These are phyloP conservation scores for Stictonetta naevosa DNA, from an alignment of 2,113 vertebrate genomes.

Conservation along the genomic window DNA sequence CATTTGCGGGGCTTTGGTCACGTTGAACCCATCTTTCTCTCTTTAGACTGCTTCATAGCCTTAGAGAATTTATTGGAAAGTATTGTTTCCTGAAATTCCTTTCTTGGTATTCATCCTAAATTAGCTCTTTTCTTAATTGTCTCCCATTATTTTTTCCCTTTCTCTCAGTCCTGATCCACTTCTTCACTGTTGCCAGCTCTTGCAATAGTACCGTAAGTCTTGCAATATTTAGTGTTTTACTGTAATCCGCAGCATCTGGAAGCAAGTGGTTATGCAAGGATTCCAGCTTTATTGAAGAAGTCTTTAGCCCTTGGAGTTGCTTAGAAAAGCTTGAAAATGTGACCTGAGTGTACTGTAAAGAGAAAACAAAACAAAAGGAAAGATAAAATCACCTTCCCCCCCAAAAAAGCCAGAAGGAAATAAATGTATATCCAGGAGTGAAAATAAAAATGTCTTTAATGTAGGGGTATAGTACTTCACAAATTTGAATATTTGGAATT, in stretches of 20 bases:
- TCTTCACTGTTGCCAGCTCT: slow-evolving; percentile 1
- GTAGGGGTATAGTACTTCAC: not conserved
- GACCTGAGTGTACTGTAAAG: not conserved
- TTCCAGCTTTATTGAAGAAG: slow-evolving; percentile 21
- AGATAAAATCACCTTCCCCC: not conserved
- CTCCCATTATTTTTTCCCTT: not conserved
- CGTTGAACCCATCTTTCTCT: not conserved
- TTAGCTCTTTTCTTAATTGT: slow-evolving; percentile 34
- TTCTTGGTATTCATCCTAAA: slow-evolving; percentile 36
- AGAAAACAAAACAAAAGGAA: no score
- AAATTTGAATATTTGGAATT: not conserved
- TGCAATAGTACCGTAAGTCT: slow-evolving; percentile 30
- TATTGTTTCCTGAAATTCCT: slow-evolving; percentile 37
- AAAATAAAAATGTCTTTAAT: not conserved
- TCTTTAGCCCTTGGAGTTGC: not conserved
- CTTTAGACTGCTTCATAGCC: not conserved
- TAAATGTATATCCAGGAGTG: not conserved
- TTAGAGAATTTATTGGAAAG: slow-evolving; percentile 17
- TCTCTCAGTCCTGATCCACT: not conserved
- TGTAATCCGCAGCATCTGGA: slow-evolving; percentile 48
- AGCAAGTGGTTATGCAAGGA: slow-evolving; percentile 35
- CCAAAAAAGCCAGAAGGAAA: not conserved
- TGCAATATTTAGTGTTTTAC: slow-evolving; percentile 32
- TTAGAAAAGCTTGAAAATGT: not conserved
- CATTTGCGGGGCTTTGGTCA: not conserved